phyloP scores from a whole-genome alignment of 2,797 vertebrate species.

The Lemur catta region DNA sequence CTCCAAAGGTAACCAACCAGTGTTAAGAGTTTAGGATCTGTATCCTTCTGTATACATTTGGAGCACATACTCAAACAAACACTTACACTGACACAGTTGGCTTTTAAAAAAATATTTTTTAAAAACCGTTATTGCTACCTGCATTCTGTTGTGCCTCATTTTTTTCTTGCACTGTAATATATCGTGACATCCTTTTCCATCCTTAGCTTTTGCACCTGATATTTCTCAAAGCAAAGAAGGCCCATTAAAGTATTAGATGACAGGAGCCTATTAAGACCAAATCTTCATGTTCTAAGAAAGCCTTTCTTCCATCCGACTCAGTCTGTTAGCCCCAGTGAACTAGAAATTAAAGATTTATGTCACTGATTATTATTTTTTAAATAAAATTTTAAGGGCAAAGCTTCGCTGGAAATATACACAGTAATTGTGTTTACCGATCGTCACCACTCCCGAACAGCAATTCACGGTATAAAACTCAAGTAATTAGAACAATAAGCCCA shows the following conservation, averaged over 20 bases:
- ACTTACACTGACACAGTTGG: not conserved
- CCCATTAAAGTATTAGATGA: not conserved
- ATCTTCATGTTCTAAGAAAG: not conserved
- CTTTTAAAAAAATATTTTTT: not conserved
- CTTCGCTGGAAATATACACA: slow-evolving; percentile 49
- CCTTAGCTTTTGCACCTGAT: not conserved
- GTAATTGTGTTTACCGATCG: slow-evolving; percentile 72
- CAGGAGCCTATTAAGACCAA: not conserved
- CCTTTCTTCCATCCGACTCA: not conserved
- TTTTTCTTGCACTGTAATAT: not conserved
- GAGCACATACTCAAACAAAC: not conserved
- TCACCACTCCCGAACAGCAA: slow-evolving; percentile 43
- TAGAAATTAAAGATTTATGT: slow-evolving; percentile 74
- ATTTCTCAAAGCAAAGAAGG: not conserved
- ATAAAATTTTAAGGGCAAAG: slow-evolving; percentile 71
- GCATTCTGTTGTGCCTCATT: not conserved
- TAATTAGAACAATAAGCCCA: slow-evolving; percentile 78
- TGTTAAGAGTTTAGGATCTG: not conserved
- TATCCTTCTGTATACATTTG: not conserved
- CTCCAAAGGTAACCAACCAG: not conserved
- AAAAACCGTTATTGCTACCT: not conserved
- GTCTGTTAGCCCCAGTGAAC: slow-evolving; percentile 53
- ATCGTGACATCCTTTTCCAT: not conserved
- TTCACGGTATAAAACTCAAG: slow-evolving; percentile 62
- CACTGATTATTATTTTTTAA: slow-evolving; percentile 76